Conservation (phyloP, 64 coral and sea anemone genomes). For the Dendrophyllia cribrosa region DNA sequence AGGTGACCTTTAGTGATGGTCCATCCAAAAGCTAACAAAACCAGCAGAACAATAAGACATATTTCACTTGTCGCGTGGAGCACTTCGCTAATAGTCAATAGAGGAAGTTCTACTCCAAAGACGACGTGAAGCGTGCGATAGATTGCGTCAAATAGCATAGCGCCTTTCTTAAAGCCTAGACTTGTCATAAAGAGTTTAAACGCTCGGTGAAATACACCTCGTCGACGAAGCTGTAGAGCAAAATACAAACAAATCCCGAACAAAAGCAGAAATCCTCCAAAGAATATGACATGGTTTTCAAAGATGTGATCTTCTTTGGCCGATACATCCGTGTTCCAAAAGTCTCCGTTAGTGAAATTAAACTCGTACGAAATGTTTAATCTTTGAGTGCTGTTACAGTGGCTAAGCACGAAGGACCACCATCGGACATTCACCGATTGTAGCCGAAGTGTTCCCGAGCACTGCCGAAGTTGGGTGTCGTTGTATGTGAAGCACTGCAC, state of each 20-base stretch:
- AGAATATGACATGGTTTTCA: conserved; percentile 6
- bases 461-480: conserved; percentile 31
- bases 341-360: conserved; percentile 72
- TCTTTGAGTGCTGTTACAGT: conserved; percentile 54
- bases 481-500: neutral
- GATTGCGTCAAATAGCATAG: conserved; percentile 25
- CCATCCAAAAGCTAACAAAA: conserved; percentile 79
- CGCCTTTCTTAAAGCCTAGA: conserved; percentile 54
- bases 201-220: conserved; percentile 58
- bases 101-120: conserved; percentile 2
- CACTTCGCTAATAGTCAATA: conserved; percentile 1
- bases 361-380: conserved; percentile 68
- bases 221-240: conserved; percentile 24
- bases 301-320: conserved; percentile 36
- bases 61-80: conserved; percentile 71
- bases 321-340: conserved; percentile 72
- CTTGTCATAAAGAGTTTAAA: conserved; percentile 68
- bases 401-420: conserved; percentile 87
- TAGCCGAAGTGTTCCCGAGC: conserved; percentile 59
- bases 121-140: conserved; percentile 38
- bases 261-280: conserved; percentile 15
- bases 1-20: conserved; percentile 71
- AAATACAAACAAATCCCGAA: conserved; percentile 12
- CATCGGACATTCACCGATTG: conserved; percentile 36
- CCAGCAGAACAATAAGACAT: conserved; percentile 45